Evolutionary conservation across 2,888 invertebrate genomes (phyloP), one percentile per base, ranked within the genome.

Genomic region (Cosmopolites sordidus): DNA sequence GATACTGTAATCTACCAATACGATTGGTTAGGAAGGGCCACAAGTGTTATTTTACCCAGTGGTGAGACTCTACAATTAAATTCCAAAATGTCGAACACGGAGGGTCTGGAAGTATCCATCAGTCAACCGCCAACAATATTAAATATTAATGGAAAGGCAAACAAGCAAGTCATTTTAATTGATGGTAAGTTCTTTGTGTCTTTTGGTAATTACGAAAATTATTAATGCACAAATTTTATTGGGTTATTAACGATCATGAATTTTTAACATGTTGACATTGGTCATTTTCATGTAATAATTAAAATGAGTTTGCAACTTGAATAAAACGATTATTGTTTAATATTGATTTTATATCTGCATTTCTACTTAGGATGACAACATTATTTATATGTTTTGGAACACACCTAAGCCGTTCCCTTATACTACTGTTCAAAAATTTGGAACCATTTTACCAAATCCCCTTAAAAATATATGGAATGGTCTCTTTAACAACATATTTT

Each of bases 1-100:
- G 89, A 91, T 67, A 89, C 92, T 0, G 92, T 87, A 61, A 88
- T 93, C 63, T 96, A 95, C 74, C 87, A 89, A 66, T 96, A 95
- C 67, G 93, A 96, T 67, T 84, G 86, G 72, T 81, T 92, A 58
- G 96, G 96, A 1, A 81, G 95, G 40, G 86, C 93, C 2, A 87
- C 85, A 0, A 86, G 87, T 65, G 87, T 92, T 48, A 89, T 92
- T 58, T 79, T 93, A 70, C 93, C 96, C 17, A 94, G 93, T 60
- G 96, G 96, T 51, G 93, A 95, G 76, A 86, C 87, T 64, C 82
- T 93, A 12, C 83, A 85, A 61, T 81, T 93, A 52, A 81, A 80
- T 12, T 92, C 92, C 1, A 86, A 86, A 58, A 77, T 92, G 56
- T 85, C 89, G 8, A 83, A 84, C 63, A 84, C 84, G 62, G 87